A percentile compares a stretch with the other conserved stretches of the same genome.
These are phyloP conservation scores for Dipodomys ordii DNA, from an alignment of 2,113 vertebrate species.

Conservation along the genomic window DNA sequence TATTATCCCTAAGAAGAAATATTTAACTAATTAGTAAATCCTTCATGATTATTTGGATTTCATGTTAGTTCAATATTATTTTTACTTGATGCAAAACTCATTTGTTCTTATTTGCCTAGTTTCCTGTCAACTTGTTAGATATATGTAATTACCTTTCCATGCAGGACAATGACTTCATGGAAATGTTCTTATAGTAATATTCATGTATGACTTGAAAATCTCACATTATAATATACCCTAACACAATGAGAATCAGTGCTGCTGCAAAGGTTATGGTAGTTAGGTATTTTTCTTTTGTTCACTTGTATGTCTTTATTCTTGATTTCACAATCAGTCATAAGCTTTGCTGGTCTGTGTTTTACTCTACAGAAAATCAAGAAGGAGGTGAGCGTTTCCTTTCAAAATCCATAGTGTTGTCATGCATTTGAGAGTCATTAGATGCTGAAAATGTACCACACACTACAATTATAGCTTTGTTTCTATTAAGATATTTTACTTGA, in stretches of 20 bases:
- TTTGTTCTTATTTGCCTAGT: neutral
- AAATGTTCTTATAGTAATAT: conserved; percentile 19
- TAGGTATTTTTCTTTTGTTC: conserved; percentile 49
- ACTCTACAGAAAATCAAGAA: conserved; percentile 65
- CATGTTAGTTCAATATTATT: conserved; percentile 27
- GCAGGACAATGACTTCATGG: neutral
- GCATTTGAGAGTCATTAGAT: conserved; percentile 44
- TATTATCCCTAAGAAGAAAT: neutral
- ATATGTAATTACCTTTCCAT: neutral
- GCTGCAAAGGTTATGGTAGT: neutral
- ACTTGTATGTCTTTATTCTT: conserved; percentile 58
- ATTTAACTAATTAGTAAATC: neutral
- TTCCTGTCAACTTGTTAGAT: conserved; percentile 30
- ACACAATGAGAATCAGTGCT: neutral
- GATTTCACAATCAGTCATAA: conserved; percentile 39
- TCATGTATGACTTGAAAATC: neutral
- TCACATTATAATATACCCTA: neutral
- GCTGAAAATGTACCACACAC: conserved; percentile 50
- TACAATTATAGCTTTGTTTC: conserved; percentile 31
- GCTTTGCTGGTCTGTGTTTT: conserved; percentile 55
- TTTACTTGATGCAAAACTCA: conserved; percentile 26
- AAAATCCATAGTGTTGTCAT: conserved; percentile 56
- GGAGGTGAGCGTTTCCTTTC: conserved; percentile 61
- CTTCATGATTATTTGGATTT: neutral
- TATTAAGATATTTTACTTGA: conserved; percentile 74